Evolutionary conservation across 2,113 vertebrate species (phyloP).

Genomic region (Eonycteris spelaea): DNA sequence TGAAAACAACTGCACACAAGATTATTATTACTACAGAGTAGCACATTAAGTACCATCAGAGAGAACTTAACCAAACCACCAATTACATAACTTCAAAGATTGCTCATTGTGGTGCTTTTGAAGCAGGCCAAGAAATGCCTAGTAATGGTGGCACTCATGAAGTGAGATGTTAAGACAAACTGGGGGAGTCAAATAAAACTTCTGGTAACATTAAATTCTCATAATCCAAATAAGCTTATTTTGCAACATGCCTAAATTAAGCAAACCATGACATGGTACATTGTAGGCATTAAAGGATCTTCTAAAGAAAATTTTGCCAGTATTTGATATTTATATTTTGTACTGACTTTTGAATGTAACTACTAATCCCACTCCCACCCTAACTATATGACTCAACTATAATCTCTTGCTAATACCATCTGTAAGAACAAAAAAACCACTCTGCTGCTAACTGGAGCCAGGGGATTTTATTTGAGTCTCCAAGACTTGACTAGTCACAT

Average conservation of each 20-base stretch:
- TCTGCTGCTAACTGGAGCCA: background rate
- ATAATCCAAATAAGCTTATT: conserved; percentile 23
- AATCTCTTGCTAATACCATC: background rate
- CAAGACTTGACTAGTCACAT: background rate
- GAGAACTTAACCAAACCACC: background rate
- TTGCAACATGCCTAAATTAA: background rate
- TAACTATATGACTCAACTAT: background rate
- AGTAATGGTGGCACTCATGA: background rate
- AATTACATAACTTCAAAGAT: background rate
- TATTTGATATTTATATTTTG: background rate
- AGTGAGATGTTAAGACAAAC: background rate
- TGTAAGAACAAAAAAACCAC: background rate
- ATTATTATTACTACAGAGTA: background rate
- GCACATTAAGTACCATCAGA: background rate
- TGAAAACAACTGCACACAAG: background rate
- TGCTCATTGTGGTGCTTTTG: background rate
- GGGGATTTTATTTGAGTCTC: background rate
- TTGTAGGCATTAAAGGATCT: background rate
- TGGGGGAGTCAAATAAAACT: background rate
- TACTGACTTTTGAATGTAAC: background rate
- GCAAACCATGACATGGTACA: background rate
- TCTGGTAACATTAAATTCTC: background rate
- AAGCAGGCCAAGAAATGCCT: background rate
- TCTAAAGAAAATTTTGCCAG: background rate
- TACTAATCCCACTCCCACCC: background rate